Conservation (phyloP, 2,113 vertebrate genomes). For the Mus spicilegus region DNA sequence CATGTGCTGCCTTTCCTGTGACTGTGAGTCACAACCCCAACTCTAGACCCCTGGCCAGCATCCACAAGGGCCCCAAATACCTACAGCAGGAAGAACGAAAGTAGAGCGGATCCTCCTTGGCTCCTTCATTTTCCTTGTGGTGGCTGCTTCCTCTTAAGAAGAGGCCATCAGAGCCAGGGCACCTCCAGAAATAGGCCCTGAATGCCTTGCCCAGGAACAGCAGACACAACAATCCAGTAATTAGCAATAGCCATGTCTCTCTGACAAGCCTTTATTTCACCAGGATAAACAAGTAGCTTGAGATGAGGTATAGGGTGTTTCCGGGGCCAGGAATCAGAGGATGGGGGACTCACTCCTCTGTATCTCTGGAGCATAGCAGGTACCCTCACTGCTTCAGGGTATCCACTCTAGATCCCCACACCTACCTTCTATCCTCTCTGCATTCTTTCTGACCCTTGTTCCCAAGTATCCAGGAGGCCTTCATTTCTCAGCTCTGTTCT, state of each 20-base stretch:
- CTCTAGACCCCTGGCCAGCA: not conserved
- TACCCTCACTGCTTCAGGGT: not conserved
- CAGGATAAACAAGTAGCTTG: conserved; percentile 45
- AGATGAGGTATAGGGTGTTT: not conserved
- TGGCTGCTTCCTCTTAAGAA: not conserved
- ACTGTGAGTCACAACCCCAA: not conserved
- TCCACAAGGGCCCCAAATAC: not conserved
- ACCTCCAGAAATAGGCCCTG: conserved; percentile 28
- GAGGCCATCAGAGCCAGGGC: conserved; percentile 4
- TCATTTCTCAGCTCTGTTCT: not conserved
- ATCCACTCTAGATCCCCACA: not conserved
- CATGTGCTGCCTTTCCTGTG: not conserved
- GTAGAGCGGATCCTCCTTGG: rapidly evolving
- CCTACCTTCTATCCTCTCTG: not conserved
- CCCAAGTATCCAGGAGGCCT: not conserved
- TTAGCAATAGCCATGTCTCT: conserved; percentile 60
- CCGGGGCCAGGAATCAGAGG: not conserved
- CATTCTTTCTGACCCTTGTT: not conserved
- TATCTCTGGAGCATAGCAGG: not conserved
- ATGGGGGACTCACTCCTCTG: not conserved
- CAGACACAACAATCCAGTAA: conserved; percentile 65
- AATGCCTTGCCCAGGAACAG: conserved; percentile 3
- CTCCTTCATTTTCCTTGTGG: not conserved
- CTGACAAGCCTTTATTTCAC: conserved; percentile 76
- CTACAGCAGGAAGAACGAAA: not conserved